Base-by-base conservation (phyloP, 2,797 vertebrate genomes). In the Siniperca obscura region DNA sequence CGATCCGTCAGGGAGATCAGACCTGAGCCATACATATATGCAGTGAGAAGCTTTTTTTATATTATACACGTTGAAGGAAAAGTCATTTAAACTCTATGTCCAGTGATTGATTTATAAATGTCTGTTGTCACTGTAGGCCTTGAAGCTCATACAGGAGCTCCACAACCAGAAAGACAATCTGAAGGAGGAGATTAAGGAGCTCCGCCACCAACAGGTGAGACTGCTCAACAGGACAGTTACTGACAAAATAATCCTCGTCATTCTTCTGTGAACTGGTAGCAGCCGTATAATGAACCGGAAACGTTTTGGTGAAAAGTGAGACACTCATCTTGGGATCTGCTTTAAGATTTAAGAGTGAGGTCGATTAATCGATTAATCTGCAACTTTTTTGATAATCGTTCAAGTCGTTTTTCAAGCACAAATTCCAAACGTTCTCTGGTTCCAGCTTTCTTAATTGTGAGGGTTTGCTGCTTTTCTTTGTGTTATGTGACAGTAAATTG, bases 81-180 rank as follows among this genome's bases (percentile, higher is more conserved):
- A 59, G 27, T 68, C 5, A 14, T 53, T 70, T 55, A 66, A 46
- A 42, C 46, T 22, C 14, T 38, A 1, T 50, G 12, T 1, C 0
- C 30, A 22, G 0, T 70, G 10, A 5, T 38, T 27, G 56, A 27
- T 38, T 22, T 30, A 1, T 27, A 66, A 4, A 3, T 40, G 8
- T 36, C 21, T 74, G 36, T 78, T 80, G 62, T 74, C 1, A 2
- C 64, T 77, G 2, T 77, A 98, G 96, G 83, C 88, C 64, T 67
- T 87, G 40, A 61, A 55, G 46, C 77, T 96, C 66, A 91, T 95
- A 21, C 90, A 95, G 73, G 93, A 97, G 4, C 78, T 96, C 1
- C 61, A 62, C 0, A 34, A 42, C 2, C 81, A 96, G 42, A 95
- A 91, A 27, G 76, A 81, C 3, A 36, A 0, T 7, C 67, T 95